Percentiles rank a stretch among this genome's conserved stretches.
Conservation (phyloP, 2,797 vertebrate species). For the Thripadectes ignobilis region DNA sequence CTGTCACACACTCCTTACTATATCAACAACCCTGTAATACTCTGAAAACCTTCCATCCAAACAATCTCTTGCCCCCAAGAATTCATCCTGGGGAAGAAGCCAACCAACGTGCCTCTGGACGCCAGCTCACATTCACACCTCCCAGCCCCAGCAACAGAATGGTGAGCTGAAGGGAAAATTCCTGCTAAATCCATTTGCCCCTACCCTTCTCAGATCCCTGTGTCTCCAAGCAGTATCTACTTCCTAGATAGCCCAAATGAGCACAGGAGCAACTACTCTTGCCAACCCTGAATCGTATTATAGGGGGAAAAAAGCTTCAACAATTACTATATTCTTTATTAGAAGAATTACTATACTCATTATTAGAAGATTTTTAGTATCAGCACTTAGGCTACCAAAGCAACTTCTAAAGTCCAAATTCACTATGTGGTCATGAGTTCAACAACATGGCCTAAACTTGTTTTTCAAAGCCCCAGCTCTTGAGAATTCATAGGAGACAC, state of each 20-base stretch:
- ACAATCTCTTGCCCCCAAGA: not conserved
- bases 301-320: not conserved
- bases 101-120: not conserved
- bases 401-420: not conserved
- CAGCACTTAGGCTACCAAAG: not conserved
- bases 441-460: not conserved
- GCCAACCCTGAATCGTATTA: not conserved
- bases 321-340: not conserved
- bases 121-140: not conserved
- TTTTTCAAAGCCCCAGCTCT: not conserved
- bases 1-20: constrained; percentile 32
- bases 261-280: not conserved
- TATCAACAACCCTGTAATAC: constrained; percentile 18
- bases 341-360: not conserved
- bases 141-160: not conserved
- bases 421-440: not conserved
- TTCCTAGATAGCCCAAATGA: not conserved
- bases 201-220: not conserved
- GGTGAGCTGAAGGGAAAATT: accelerated
- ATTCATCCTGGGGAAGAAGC: not conserved
- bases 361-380: not conserved
- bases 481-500: not conserved
- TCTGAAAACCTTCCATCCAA: constrained; percentile 36
- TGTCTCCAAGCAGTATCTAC: not conserved
- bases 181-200: not conserved